A percentile compares a stretch with the other conserved stretches of the same genome.
Conservation (phyloP, 2,113 vertebrate genomes). For the Lepus timidus region DNA sequence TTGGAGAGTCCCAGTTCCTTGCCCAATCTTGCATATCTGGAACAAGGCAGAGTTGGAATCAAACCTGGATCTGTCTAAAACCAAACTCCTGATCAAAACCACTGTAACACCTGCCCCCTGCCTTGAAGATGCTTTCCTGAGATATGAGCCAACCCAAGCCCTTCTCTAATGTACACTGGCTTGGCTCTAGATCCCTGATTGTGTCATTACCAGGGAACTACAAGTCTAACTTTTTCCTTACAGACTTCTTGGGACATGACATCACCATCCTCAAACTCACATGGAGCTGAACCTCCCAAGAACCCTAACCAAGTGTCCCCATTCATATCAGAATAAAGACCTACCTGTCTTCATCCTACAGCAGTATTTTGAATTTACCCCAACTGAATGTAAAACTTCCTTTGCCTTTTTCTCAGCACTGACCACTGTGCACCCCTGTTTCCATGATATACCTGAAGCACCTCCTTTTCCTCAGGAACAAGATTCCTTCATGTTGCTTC, state of each 20-base stretch:
- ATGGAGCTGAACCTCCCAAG: not conserved
- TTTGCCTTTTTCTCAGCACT: not conserved
- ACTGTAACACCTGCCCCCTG: not conserved
- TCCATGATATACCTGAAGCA: not conserved
- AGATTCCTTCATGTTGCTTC: not conserved
- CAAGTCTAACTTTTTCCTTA: not conserved
- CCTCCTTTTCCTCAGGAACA: not conserved
- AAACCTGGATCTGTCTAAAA: constrained; percentile 24
- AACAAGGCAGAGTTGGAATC: constrained; percentile 20
- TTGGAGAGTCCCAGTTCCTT: constrained; percentile 31
- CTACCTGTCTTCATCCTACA: not conserved
- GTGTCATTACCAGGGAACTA: not conserved
- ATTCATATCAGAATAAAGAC: constrained; percentile 10
- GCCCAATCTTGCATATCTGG: constrained; percentile 2
- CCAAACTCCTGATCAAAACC: not conserved
- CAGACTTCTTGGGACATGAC: not conserved
- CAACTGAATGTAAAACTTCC: not conserved
- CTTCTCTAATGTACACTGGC: not conserved
- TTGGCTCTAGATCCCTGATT: not conserved
- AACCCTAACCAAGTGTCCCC: not conserved
- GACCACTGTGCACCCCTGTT: not conserved
- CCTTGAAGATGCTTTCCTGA: constrained; percentile 21
- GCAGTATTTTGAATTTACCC: not conserved
- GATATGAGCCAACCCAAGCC: not conserved
- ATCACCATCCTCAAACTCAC: not conserved